A percentile compares a stretch with the other conserved stretches of the same genome.
Evolutionary conservation across 1,140 invertebrate species (phyloP).

Genomic region (Apis laboriosa): DNA sequence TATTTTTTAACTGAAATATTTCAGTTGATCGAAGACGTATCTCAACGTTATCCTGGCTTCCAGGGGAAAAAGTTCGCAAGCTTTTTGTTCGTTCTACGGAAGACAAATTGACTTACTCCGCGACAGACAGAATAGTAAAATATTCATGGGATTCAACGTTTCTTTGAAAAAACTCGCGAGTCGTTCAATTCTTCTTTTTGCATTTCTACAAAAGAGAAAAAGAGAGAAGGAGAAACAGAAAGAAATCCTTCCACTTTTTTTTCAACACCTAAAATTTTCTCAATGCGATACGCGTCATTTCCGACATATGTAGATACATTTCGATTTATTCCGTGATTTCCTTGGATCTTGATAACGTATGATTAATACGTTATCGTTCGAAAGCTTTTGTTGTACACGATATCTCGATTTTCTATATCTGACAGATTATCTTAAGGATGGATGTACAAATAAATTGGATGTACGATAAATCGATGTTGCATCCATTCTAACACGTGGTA

Average conservation of each 20-base stretch:
- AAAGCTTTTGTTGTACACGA: background rate
- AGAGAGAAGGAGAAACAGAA: background rate
- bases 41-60: background rate
- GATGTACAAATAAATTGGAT: background rate
- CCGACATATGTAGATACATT: background rate
- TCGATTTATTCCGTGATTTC: background rate
- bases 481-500: background rate
- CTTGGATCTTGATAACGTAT: background rate
- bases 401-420: background rate
- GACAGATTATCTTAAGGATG: background rate
- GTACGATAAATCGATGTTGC: background rate
- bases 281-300: background rate
- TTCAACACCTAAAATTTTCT: background rate
- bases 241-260: background rate
- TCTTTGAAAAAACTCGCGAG: background rate
- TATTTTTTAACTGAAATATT: background rate
- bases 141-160: constrained; percentile 6
- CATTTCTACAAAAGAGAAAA: background rate
- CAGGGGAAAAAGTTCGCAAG: background rate
- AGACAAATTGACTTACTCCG: constrained; percentile 10
- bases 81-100: constrained; percentile 4
- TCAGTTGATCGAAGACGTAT: constrained; percentile 2
- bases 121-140: background rate
- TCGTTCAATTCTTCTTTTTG: background rate
- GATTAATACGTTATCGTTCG: background rate